phyloP scores from a whole-genome alignment of 2,888 invertebrate species.

The Ametastegia equiseti region DNA sequence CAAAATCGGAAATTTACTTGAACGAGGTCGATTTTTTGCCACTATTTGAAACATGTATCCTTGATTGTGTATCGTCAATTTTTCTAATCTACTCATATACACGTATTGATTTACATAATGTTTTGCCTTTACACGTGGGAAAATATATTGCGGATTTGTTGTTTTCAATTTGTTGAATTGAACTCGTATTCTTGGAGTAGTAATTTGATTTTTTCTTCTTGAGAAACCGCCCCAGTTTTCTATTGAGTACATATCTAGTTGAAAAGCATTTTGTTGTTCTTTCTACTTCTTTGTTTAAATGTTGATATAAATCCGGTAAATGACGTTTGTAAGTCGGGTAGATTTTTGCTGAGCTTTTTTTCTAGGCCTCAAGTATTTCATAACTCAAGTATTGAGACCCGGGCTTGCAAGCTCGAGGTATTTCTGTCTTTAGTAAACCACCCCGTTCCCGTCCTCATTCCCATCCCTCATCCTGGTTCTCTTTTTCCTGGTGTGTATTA shows the following conservation, averaged over 20 bases:
- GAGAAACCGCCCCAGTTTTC: too few relatives aligned
- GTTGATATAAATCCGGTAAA: background rate
- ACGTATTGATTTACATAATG: background rate
- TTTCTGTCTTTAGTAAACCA: background rate
- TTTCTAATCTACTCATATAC: background rate
- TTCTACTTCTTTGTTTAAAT: background rate
- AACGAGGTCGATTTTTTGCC: background rate
- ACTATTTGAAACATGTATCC: background rate
- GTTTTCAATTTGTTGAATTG: too few relatives aligned
- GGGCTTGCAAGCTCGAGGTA: background rate
- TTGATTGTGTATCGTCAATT: background rate
- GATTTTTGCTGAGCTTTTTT: background rate
- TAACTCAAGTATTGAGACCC: background rate
- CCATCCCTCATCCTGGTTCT: background rate
- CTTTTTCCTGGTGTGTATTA: background rate
- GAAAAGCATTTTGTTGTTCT: background rate
- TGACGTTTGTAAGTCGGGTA: background rate
- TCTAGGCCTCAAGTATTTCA: background rate
- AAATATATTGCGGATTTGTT: too few relatives aligned
- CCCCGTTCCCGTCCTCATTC: background rate
- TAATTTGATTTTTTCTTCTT: too few relatives aligned
- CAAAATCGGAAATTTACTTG: too few relatives aligned
- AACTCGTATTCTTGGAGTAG: too few relatives aligned
- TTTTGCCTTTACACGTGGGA: background rate
- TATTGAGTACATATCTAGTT: too few relatives aligned